Percentiles rank a stretch among this genome's conserved stretches.
Evolutionary conservation across 2,888 invertebrate species (phyloP).

Genomic region (Drosophila melanosoma): DNA sequence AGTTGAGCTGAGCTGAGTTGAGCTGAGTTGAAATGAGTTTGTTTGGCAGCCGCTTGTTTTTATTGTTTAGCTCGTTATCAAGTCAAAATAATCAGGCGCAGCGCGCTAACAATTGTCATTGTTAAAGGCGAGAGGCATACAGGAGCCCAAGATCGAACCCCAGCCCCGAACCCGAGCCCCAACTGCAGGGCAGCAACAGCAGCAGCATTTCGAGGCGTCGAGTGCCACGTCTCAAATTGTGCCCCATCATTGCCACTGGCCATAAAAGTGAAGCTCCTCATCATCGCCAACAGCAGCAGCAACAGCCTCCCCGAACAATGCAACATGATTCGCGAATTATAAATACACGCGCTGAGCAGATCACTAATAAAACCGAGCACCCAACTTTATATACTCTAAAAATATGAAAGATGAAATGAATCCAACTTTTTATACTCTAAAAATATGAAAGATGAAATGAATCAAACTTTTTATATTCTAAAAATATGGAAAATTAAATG

Average conservation of each 20-base stretch:
- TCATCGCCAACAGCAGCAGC: slow-evolving; percentile 59
- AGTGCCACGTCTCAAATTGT: slow-evolving; percentile 60
- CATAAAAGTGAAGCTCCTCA: slow-evolving; percentile 80
- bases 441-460: neutral
- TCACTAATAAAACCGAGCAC: slow-evolving; percentile 28
- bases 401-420: neutral
- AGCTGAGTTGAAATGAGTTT: slow-evolving; percentile 44
- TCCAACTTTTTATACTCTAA: slow-evolving; percentile 32
- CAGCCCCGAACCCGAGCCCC: slow-evolving; percentile 12
- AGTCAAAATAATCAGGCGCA: slow-evolving; percentile 84
- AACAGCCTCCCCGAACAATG: slow-evolving; percentile 73
- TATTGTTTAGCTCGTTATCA: slow-evolving; percentile 84
- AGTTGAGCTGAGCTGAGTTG: slow-evolving; percentile 43
- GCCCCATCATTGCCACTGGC: slow-evolving; percentile 75
- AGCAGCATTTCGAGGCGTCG: slow-evolving; percentile 41
- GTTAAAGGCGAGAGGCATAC: slow-evolving; percentile 75
- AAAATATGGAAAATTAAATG: neutral
- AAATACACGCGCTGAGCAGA: slow-evolving; percentile 70
- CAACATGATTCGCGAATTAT: slow-evolving; percentile 84
- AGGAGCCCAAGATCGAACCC: slow-evolving; percentile 66
- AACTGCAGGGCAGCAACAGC: slow-evolving; percentile 3
- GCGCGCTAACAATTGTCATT: slow-evolving; percentile 81
- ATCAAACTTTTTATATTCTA: slow-evolving; percentile 30
- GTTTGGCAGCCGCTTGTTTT: slow-evolving; percentile 68
- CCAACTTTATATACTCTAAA: slow-evolving; percentile 31